Base-by-base conservation (phyloP, 1,140 invertebrate genomes). In the Nomia melanderi region DNA sequence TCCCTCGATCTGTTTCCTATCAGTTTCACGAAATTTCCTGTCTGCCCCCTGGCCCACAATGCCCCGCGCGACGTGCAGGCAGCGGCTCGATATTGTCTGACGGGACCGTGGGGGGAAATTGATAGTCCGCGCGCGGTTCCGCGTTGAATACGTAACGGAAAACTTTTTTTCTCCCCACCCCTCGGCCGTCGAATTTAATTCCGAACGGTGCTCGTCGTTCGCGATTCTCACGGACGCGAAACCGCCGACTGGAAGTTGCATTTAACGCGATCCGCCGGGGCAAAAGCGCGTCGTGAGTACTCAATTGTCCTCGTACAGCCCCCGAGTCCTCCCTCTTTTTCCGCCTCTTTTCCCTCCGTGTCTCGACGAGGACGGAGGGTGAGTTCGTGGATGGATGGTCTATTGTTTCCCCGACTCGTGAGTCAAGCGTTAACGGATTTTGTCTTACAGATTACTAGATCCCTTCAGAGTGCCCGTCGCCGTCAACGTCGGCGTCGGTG, bases 381-480 rank as follows among this genome's bases (percentile, higher is more conserved):
- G 63, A 80, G 62, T 67, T 59, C 25, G 50, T 69, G 47, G 31
- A 84, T 33, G 59, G 67, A 72, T 62, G 59, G 59, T 71, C 74
- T 73, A 88, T 87, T 90, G 84, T 89, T 89, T 87, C 84, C 73
- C 50, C 87, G 83, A 86, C 86, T 89, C 82, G 81, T 78, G 83
- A 89, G 86, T 88, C 86, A 88, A 88, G 88, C 84, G 71, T 91
- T 89, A 90, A 91, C 89, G 89, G 89, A 90, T 91, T 91, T 91
- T 90, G 88, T 90, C 89, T 91, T 88, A 86, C 78, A 86, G 79
- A 90, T 90, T 86, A 89, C 78, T 75, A 88, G 86, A 89, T 89
- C 88, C 86, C 85, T 90, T 88, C 77, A 83, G 69, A 82, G 66
- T 57, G 31, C 31, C 25, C 67, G 39, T 39, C 50, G 63, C n/a